Base-by-base conservation (phyloP, 1,140 invertebrate species). In the Drosophila sp. region DNA sequence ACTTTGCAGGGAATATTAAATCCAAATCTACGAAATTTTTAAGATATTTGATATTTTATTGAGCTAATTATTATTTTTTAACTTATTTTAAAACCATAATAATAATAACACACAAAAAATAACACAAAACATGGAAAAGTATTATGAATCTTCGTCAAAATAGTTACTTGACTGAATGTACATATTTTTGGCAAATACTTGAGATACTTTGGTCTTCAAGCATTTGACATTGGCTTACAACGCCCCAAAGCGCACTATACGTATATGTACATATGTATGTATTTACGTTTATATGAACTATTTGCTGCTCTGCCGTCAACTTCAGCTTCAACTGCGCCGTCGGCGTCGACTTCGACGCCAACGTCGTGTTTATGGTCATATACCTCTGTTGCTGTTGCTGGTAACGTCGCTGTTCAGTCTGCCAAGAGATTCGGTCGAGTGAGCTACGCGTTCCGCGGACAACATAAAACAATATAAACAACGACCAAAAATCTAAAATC, bases 191-290 rank as follows among this genome's bases (percentile, higher is more conserved):
- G 38, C 14, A 27, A 41, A 54, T 14, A 36, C 21, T 48, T 16
- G 18, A 13, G 9, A 18, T 46, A 46, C 40, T 21, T 16, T 2
- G 8, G 8, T 53, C 13, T 34, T 41, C 14, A 51, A 36, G 14
- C 41, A 45, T 43, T 77, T 83, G 81, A 78, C 80, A 83, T 83
- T 84, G 82, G 84, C 81, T 84, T 87, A 87, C 74, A 73, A 64
- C 59, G 63, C 59, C 45, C 48, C 21, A 46, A 27, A 50, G 50
- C 50, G 36, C 13, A 48, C 27, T 50, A 18, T 32, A n/a, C 50
- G 21, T 65, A 45, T 58, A 51, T 21, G 21, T 21, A 21, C 21
- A 21, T 1, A 21, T 21, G 4, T 21, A 21, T 21, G 21, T 21
- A 21, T 4, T 21, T 21, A 21, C 4, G 21, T 21, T 4, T 21